These are phyloP conservation scores for Gephyroberyx darwinii DNA, from an alignment of 2,797 vertebrate species.

Conservation along the genomic window DNA sequence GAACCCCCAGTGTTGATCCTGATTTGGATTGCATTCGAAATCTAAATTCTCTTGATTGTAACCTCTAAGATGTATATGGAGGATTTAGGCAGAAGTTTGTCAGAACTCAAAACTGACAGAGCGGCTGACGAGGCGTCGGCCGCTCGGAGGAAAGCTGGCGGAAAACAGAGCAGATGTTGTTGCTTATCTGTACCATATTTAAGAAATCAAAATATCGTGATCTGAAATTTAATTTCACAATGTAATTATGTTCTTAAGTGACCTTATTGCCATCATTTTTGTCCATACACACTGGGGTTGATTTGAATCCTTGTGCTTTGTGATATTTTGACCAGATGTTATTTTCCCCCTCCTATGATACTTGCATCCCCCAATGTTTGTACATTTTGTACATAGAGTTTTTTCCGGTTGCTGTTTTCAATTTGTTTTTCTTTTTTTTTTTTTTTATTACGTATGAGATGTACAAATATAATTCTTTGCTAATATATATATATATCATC, in stretches of 20 bases:
- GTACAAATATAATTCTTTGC: conserved; percentile 87
- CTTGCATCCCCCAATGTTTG: conserved; percentile 73
- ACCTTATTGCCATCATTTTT: conserved; percentile 77
- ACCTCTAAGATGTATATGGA: conserved; percentile 63
- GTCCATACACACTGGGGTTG: conserved; percentile 55
- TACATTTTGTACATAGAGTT: conserved; percentile 86
- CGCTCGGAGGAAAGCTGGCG: conserved; percentile 62
- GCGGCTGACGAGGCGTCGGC: conserved; percentile 56
- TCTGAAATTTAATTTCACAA: conserved; percentile 73
- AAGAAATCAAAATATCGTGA: conserved; percentile 59
- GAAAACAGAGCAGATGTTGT: conserved; percentile 57
- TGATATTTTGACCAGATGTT: conserved; percentile 65
- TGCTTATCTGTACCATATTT: conserved; percentile 74
- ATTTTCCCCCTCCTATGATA: conserved; percentile 48
- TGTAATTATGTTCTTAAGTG: conserved; percentile 81
- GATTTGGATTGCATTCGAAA: conserved; percentile 53
- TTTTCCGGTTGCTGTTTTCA: conserved; percentile 80
- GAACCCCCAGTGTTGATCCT: conserved; percentile 47
- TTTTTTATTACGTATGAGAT: conserved; percentile 78
- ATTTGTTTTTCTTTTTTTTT: conserved; percentile 63
- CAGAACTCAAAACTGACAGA: conserved; percentile 76
- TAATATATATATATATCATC: conserved; percentile 84
- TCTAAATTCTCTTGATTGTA: conserved; percentile 74
- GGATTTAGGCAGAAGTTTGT: conserved; percentile 73
- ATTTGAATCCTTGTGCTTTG: conserved; percentile 60